Conservation (phyloP, 2,888 invertebrate species). For the Eurytoma californica region DNA sequence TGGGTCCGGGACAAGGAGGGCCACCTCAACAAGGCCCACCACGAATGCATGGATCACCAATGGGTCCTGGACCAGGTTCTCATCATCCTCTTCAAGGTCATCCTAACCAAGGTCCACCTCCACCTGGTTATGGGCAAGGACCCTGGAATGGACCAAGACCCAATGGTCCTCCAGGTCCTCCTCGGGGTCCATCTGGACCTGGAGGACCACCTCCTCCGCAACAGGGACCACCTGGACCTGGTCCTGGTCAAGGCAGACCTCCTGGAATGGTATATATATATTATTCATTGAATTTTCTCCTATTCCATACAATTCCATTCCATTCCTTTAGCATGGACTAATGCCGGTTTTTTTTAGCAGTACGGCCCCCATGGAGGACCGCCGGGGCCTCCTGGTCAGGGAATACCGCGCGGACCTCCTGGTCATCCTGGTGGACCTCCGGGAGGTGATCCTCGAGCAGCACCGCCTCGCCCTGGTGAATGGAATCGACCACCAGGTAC, state of each 20-base stretch:
- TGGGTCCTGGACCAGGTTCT: slow-evolving; percentile 77
- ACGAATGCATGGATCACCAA: slow-evolving; percentile 76
- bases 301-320: too few relatives aligned
- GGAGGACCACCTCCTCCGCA: slow-evolving; percentile 80
- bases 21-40: slow-evolving; percentile 76
- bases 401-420: slow-evolving; percentile 75
- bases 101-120: slow-evolving; percentile 77
- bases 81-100: slow-evolving; percentile 78
- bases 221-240: slow-evolving; percentile 74
- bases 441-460: slow-evolving; percentile 79
- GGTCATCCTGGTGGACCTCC: slow-evolving; percentile 79
- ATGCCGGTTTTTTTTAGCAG: slow-evolving; percentile 66
- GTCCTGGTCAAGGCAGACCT: slow-evolving; percentile 71
- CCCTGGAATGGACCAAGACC: slow-evolving; percentile 79
- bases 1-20: slow-evolving; percentile 76
- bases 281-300: slow-evolving; percentile 35
- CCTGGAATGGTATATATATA: slow-evolving; percentile 77
- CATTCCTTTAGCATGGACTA: slow-evolving; percentile 6
- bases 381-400: slow-evolving; percentile 77
- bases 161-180: slow-evolving; percentile 78
- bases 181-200: slow-evolving; percentile 77
- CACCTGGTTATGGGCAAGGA: slow-evolving; percentile 78
- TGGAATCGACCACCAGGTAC: slow-evolving; percentile 84
- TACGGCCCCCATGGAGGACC: slow-evolving; percentile 76
- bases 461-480: slow-evolving; percentile 79